phyloP scores from a whole-genome alignment of 2,113 vertebrate species.

The Coracopsis vasa region DNA sequence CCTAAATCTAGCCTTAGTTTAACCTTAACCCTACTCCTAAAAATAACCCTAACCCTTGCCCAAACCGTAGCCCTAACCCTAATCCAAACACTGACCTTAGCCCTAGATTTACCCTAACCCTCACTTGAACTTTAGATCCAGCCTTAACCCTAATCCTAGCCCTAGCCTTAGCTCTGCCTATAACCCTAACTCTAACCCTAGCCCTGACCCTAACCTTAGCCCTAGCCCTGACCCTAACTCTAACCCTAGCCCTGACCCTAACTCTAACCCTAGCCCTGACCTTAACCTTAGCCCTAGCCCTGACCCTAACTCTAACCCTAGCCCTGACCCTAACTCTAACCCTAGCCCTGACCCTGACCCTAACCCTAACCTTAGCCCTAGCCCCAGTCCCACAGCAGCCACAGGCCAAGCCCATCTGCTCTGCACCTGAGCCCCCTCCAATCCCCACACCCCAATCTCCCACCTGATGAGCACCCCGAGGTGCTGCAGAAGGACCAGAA shows the following conservation, averaged over 20 bases:
- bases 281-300: too few species aligned
- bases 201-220: background rate
- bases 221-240: background rate
- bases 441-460: background rate
- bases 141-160: too few species aligned
- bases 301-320: too few species aligned
- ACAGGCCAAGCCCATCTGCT: background rate
- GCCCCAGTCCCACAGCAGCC: background rate
- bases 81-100: too few species aligned
- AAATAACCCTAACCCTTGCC: too few species aligned
- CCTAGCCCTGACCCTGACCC: rapidly evolving
- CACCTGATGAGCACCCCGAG: background rate
- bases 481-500: background rate
- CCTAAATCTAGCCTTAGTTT: too few species aligned
- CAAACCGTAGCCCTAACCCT: too few species aligned
- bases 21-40: too few species aligned
- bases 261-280: rapidly evolving
- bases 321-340: rapidly evolving
- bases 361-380: background rate
- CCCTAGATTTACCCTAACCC: too few species aligned
- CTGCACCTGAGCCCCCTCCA: background rate
- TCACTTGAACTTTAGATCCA: too few species aligned
- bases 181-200: background rate
- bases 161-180: too few species aligned
- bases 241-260: rapidly evolving